A percentile compares a stretch with the other conserved stretches of the same genome.
Evolutionary conservation across 2,797 vertebrate genomes (phyloP).

Genomic region (Bothrops alternatus): DNA sequence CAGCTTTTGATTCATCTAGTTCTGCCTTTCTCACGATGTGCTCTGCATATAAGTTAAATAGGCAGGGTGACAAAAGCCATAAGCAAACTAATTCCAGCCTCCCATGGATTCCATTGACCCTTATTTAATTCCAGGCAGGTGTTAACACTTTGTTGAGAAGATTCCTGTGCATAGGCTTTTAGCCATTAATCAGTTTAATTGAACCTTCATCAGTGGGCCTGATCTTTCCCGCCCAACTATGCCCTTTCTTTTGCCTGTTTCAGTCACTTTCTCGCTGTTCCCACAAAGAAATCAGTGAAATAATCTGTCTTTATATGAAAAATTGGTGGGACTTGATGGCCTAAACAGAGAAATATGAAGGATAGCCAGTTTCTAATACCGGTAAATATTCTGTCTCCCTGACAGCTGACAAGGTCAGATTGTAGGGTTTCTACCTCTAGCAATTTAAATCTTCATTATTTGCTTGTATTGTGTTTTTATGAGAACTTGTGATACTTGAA

Average conservation of each 20-base stretch:
- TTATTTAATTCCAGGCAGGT: too few species aligned
- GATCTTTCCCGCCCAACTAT: too few species aligned
- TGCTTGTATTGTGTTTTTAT: constrained; percentile 12
- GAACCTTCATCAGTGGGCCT: too few species aligned
- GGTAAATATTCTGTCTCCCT: constrained; percentile 4
- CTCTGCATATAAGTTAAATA: too few species aligned
- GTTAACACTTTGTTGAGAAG: too few species aligned
- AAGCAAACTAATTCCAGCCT: too few species aligned
- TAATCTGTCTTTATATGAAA: constrained; percentile 18
- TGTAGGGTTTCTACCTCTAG: neutral
- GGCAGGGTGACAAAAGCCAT: too few species aligned
- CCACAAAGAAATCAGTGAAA: constrained; percentile 10
- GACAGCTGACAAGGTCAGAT: constrained; percentile 15
- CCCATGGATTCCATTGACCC: too few species aligned
- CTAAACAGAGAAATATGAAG: neutral
- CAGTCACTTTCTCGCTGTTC: constrained; percentile 21
- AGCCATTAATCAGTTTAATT: too few species aligned
- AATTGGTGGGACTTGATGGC: neutral
- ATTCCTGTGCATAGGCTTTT: too few species aligned
- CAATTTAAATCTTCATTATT: constrained; percentile 26
- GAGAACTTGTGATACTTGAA: constrained; percentile 10
- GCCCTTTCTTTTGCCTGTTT: constrained; percentile 40
- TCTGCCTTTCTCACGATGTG: too few species aligned
- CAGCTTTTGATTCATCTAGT: too few species aligned
- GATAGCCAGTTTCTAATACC: neutral